Percentiles rank a stretch among this genome's conserved stretches.
phyloP scores from a whole-genome alignment of 2,888 invertebrate genomes.

The Idaea dimidiata region DNA sequence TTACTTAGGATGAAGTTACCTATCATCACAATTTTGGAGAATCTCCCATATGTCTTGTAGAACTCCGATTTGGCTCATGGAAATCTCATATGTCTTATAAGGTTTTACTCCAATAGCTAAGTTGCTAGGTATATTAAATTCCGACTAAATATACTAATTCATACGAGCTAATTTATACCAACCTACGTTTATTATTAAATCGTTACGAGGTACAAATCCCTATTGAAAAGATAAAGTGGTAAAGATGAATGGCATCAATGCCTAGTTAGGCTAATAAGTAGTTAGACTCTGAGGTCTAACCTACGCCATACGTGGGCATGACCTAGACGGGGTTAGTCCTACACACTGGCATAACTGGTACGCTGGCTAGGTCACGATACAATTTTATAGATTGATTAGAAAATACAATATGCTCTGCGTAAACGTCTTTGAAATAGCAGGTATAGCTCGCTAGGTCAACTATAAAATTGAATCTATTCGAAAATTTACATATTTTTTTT shows the following conservation, averaged over 20 bases:
- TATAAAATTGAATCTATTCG: not conserved
- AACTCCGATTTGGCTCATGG: too few species aligned
- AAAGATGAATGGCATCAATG: constrained; percentile 30
- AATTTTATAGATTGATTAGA: constrained; percentile 18
- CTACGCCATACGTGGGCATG: constrained; percentile 40
- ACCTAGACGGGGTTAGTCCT: constrained; percentile 41
- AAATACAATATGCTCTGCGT: not conserved
- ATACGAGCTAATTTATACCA: not conserved
- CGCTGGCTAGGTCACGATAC: constrained; percentile 15
- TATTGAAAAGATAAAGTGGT: constrained; percentile 30
- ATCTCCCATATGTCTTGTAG: too few species aligned
- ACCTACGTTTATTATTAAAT: not conserved
- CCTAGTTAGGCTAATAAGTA: constrained; percentile 22
- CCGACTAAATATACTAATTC: not conserved
- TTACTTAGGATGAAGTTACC: too few species aligned
- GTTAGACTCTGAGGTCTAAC: constrained; percentile 31
- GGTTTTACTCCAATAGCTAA: too few species aligned
- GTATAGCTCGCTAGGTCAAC: not conserved
- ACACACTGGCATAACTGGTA: constrained; percentile 30
- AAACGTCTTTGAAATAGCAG: not conserved
- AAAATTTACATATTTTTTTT: not conserved
- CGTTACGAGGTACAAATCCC: constrained; percentile 21
- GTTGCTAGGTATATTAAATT: not conserved
- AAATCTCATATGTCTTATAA: too few species aligned
- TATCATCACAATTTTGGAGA: too few species aligned